phyloP scores from a whole-genome alignment of 2,113 vertebrate genomes.

The Pomatorhinus ruficollis region DNA sequence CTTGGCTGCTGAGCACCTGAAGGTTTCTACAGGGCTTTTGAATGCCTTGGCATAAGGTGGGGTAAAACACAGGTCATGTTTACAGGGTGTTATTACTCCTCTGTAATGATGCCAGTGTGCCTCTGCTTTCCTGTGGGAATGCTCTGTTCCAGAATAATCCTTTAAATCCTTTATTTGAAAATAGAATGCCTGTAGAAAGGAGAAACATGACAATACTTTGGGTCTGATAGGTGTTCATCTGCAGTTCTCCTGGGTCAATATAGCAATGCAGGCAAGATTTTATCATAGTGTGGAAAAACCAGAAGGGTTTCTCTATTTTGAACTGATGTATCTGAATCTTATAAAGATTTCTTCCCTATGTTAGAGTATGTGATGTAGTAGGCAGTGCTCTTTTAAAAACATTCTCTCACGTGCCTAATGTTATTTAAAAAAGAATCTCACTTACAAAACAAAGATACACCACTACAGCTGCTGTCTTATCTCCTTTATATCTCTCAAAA shows the following conservation, averaged over 20 bases:
- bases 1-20: constrained; percentile 28
- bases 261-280: not conserved
- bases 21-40: not conserved
- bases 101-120: not conserved
- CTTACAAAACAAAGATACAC: not conserved
- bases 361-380: not conserved
- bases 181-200: not conserved
- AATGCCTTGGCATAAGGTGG: constrained; percentile 23
- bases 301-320: not conserved
- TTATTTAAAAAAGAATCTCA: not conserved
- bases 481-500: not conserved
- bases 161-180: constrained; percentile 30
- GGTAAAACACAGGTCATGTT: constrained; percentile 14
- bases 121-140: constrained; percentile 37
- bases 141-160: constrained; percentile 25
- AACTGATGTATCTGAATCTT: not conserved
- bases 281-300: not conserved
- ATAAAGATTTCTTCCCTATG: not conserved
- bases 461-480: not conserved
- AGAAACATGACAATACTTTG: not conserved
- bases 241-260: not conserved
- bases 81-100: constrained; percentile 19
- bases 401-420: not conserved
- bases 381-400: not conserved
- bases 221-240: not conserved